A percentile compares a stretch with the other conserved stretches of the same genome.
Conservation (phyloP, 2,113 vertebrate genomes). For the Oreochromis tanganicae region DNA sequence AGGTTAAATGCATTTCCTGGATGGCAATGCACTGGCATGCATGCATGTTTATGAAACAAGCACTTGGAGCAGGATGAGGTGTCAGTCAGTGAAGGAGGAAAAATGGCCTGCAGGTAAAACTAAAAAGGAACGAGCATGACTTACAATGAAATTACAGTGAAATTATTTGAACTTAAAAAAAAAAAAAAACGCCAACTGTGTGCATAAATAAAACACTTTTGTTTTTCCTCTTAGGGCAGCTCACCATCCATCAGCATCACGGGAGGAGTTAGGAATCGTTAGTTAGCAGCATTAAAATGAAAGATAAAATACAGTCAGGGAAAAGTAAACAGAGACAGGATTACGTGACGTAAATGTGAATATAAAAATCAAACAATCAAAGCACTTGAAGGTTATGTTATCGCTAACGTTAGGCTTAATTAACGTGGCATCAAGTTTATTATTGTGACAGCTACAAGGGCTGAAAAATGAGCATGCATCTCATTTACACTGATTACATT, state of each 20-base stretch:
- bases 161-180: neutral
- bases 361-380: neutral
- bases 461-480: neutral
- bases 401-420: neutral
- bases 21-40: conserved; percentile 18
- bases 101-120: neutral
- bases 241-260: conserved; percentile 69
- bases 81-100: neutral
- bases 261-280: conserved; percentile 55
- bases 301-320: conserved; percentile 41
- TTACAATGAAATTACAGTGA: neutral
- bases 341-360: neutral
- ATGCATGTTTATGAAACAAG: neutral
- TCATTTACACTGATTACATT: neutral
- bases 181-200: neutral
- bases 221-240: conserved; percentile 3
- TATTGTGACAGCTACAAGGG: neutral
- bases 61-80: neutral
- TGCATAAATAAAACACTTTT: neutral
- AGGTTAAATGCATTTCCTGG: conserved; percentile 7
- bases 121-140: neutral
- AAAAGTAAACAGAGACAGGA: neutral
- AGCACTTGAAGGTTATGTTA: neutral
- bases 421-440: neutral
- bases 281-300: conserved; percentile 53